Conservation (phyloP, 2,888 invertebrate species). For the Trissolcus japonicus region DNA sequence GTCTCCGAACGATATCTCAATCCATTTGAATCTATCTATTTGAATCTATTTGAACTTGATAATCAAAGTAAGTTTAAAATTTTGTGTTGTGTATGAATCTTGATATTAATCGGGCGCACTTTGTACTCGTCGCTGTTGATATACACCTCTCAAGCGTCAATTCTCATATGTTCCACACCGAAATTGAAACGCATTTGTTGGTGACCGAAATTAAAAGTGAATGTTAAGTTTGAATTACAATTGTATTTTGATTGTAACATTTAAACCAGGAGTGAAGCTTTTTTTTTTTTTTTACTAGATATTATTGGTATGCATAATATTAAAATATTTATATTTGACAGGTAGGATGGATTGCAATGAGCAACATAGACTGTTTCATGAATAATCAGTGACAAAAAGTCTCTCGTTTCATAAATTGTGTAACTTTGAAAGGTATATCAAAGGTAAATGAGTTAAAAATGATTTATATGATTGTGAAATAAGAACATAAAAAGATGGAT, state of each 20-base stretch:
- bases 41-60: constrained; percentile 26
- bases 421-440: not conserved
- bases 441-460: not conserved
- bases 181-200: too few relatives aligned
- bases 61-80: constrained; percentile 21
- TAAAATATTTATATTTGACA: too few relatives aligned
- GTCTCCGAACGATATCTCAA: constrained; percentile 23
- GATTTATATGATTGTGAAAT: not conserved
- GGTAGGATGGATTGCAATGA: too few relatives aligned
- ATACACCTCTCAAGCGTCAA: constrained; percentile 20
- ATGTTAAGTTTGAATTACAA: too few relatives aligned
- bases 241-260: too few relatives aligned
- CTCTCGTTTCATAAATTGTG: not conserved
- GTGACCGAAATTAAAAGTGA: too few relatives aligned
- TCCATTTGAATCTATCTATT: constrained; percentile 10
- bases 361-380: too few relatives aligned
- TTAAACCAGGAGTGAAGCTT: too few relatives aligned
- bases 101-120: constrained; percentile 46
- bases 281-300: too few relatives aligned
- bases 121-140: constrained; percentile 31
- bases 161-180: too few relatives aligned
- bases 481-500: not conserved
- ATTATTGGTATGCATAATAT: too few relatives aligned
- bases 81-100: constrained; percentile 24
- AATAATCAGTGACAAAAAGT: too few relatives aligned